Percentiles rank a stretch among this genome's conserved stretches.
Conservation (phyloP, 2,888 invertebrate genomes). For the Amblyjoppa fuscipennis region DNA sequence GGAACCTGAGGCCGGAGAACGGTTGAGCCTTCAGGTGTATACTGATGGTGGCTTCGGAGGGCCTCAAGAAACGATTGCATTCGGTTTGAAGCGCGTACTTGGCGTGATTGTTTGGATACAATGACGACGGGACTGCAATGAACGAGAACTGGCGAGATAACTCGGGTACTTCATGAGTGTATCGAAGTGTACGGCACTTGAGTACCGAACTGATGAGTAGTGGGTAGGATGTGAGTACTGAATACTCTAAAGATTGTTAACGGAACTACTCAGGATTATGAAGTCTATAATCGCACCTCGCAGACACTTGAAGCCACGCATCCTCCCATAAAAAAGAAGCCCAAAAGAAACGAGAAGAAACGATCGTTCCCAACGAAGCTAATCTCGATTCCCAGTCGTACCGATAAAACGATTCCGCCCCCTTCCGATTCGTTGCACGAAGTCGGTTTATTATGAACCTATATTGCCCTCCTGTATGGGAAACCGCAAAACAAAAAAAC, state of each 20-base stretch:
- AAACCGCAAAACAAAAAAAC: background rate
- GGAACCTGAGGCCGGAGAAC: background rate
- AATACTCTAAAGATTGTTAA: too few relatives aligned
- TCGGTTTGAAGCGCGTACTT: background rate
- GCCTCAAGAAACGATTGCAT: constrained; percentile 5
- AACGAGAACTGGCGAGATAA: background rate
- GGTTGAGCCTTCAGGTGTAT: background rate
- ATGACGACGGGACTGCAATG: background rate
- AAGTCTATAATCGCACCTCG: too few relatives aligned
- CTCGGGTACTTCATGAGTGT: too few relatives aligned
- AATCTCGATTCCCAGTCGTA: background rate
- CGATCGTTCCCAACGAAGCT: background rate
- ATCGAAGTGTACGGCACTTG: too few relatives aligned
- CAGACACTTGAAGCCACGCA: background rate
- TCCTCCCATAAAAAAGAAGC: background rate
- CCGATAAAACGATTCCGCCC: background rate
- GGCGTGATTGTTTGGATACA: background rate
- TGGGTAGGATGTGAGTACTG: too few relatives aligned
- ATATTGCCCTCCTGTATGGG: background rate
- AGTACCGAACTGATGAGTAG: too few relatives aligned
- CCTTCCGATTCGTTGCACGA: background rate
- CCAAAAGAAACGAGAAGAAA: background rate
- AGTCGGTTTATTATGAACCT: background rate
- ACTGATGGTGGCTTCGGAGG: background rate
- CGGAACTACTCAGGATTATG: too few relatives aligned